These are phyloP conservation scores for Oenanthe melanoleuca DNA, from an alignment of 2,113 vertebrate species.

Conservation along the genomic window DNA sequence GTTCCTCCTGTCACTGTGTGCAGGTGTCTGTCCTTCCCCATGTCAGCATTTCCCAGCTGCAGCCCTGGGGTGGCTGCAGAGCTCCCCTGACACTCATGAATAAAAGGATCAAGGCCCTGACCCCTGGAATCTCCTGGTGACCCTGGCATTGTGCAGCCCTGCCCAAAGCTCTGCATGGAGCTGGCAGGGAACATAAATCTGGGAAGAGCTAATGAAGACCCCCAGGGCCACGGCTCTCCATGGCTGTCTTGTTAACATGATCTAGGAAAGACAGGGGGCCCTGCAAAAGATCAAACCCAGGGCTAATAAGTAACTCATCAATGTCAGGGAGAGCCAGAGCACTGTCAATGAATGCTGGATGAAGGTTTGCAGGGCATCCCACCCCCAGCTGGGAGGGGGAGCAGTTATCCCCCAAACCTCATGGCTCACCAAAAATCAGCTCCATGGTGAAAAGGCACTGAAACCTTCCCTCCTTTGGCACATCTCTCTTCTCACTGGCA, in stretches of 20 bases:
- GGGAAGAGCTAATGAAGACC: conserved; percentile 6
- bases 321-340: not conserved
- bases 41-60: not conserved
- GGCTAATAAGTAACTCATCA: not conserved
- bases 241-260: conserved; percentile 38
- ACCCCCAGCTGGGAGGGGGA: not conserved
- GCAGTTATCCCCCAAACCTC: not conserved
- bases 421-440: not conserved
- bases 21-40: not conserved
- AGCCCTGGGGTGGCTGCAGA: not conserved
- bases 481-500: not conserved
- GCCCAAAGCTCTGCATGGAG: not conserved
- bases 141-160: not conserved
- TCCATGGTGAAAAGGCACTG: not conserved
- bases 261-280: conserved; percentile 33
- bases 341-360: not conserved
- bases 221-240: not conserved
- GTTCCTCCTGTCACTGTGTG: not conserved
- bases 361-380: not conserved
- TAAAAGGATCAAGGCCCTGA: not conserved
- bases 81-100: not conserved
- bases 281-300: not conserved
- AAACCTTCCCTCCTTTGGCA: not conserved
- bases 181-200: conserved; percentile 25
- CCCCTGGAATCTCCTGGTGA: not conserved